phyloP scores from a whole-genome alignment of 2,113 vertebrate species.

The Hippoglossus stenolepis region DNA sequence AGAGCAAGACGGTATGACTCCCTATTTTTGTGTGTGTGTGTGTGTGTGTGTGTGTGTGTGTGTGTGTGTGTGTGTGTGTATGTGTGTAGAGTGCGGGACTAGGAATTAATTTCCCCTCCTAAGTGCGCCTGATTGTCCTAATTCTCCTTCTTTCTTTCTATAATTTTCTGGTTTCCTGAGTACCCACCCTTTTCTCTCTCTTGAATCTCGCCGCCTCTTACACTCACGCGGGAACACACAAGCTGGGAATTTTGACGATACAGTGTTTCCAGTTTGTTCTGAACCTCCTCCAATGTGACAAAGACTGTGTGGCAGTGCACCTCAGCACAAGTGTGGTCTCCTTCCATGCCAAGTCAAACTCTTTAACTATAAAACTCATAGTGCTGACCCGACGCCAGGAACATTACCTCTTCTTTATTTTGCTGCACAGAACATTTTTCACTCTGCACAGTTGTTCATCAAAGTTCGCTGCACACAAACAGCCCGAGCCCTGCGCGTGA shows the following conservation, averaged over 20 bases:
- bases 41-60: constrained; percentile 39
- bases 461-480: constrained; percentile 58
- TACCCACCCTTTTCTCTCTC: constrained; percentile 17
- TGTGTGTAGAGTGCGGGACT: constrained; percentile 5
- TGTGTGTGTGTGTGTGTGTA: constrained; percentile 38
- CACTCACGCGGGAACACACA: constrained; percentile 43
- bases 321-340: constrained; percentile 81
- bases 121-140: constrained; percentile 24
- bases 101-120: constrained; percentile 40
- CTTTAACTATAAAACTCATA: constrained; percentile 80
- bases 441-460: constrained; percentile 70
- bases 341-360: constrained; percentile 79
- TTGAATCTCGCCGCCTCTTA: constrained; percentile 47
- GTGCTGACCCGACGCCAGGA: constrained; percentile 77
- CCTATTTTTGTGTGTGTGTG: constrained; percentile 33
- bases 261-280: constrained; percentile 83
- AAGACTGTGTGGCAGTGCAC: constrained; percentile 80
- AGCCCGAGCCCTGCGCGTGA: constrained; percentile 29
- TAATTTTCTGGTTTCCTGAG: constrained; percentile 34
- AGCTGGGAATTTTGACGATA: constrained; percentile 76
- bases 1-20: constrained; percentile 94
- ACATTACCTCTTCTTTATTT: constrained; percentile 81
- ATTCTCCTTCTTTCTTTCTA: constrained; percentile 27
- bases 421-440: constrained; percentile 67
- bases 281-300: constrained; percentile 81